Evolutionary conservation across 2,888 invertebrate genomes (phyloP).

Genomic region (Hydraecia micacea): DNA sequence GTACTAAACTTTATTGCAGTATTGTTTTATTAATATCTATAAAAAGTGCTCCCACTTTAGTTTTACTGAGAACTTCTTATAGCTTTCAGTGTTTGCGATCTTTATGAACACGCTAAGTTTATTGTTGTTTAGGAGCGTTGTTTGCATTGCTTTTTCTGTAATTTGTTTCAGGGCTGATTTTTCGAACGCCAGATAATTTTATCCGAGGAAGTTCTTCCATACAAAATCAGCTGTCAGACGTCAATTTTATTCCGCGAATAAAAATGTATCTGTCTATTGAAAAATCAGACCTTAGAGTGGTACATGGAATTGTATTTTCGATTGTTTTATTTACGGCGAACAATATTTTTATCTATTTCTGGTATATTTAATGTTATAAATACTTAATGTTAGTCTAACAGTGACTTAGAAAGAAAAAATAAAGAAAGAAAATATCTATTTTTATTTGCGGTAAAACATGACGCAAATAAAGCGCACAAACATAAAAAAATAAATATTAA

Average conservation of each 20-base stretch:
- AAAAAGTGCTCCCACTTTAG: conserved; percentile 85
- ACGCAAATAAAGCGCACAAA: too few relatives aligned
- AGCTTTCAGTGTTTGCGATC: conserved; percentile 78
- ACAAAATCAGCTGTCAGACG: too few relatives aligned
- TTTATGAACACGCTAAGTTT: conserved; percentile 83
- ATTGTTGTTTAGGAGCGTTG: conserved; percentile 64
- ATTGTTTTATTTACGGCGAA: neutral
- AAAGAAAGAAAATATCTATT: too few relatives aligned
- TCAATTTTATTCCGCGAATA: too few relatives aligned
- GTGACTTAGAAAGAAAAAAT: too few relatives aligned
- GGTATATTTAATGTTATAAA: neutral
- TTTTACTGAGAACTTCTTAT: conserved; percentile 79
- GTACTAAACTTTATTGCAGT: conserved; percentile 83
- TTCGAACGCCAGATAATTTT: too few relatives aligned
- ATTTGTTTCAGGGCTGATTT: conserved; percentile 28
- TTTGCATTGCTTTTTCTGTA: conserved; percentile 42
- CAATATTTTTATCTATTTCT: neutral
- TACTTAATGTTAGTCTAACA: too few relatives aligned
- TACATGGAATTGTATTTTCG: conserved; percentile 9
- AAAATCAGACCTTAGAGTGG: neutral
- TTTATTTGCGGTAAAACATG: too few relatives aligned
- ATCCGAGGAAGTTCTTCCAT: too few relatives aligned
- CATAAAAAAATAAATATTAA: too few relatives aligned
- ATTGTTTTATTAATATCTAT: conserved; percentile 90
- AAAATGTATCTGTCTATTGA: too few relatives aligned